Conservation (phyloP, 2,797 vertebrate genomes). For the Enteromius afrohamiltoni region DNA sequence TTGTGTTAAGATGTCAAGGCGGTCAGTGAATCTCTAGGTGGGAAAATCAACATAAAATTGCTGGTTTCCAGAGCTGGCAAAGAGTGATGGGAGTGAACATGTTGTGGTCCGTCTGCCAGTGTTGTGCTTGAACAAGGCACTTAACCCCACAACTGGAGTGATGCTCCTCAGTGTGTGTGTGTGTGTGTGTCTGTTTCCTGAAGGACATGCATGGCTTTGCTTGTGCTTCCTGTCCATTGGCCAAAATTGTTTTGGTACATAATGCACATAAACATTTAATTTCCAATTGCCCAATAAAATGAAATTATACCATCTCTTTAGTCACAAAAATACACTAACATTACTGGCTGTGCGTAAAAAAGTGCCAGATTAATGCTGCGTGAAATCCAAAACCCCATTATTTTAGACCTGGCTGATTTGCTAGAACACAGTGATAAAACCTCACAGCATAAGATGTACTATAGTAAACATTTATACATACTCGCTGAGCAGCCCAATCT, state of each 20-base stretch:
- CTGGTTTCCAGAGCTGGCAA: constrained; percentile 11
- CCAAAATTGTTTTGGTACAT: background rate
- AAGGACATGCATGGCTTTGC: constrained; percentile 23
- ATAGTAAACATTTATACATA: constrained; percentile 14
- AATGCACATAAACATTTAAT: constrained; percentile 7
- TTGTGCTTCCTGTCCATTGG: background rate
- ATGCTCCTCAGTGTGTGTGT: constrained; percentile 4
- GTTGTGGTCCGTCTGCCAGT: constrained; percentile 19
- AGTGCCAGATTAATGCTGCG: constrained; percentile 5
- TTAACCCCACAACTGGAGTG: constrained; percentile 24
- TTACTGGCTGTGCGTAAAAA: background rate
- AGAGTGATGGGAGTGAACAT: background rate
- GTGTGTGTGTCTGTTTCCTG: background rate
- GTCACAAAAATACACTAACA: background rate
- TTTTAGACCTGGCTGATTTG: constrained; percentile 33
- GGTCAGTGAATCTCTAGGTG: background rate
- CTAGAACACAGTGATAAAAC: constrained; percentile 21
- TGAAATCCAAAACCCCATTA: constrained; percentile 35
- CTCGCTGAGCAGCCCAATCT: constrained; percentile 2
- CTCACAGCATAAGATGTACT: background rate
- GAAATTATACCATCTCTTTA: background rate
- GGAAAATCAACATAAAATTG: constrained; percentile 20
- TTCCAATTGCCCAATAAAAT: background rate
- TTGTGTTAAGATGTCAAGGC: background rate
- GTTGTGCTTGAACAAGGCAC: constrained; percentile 21